Conservation (phyloP, 2,113 vertebrate genomes). For the Microtus ochrogaster region DNA sequence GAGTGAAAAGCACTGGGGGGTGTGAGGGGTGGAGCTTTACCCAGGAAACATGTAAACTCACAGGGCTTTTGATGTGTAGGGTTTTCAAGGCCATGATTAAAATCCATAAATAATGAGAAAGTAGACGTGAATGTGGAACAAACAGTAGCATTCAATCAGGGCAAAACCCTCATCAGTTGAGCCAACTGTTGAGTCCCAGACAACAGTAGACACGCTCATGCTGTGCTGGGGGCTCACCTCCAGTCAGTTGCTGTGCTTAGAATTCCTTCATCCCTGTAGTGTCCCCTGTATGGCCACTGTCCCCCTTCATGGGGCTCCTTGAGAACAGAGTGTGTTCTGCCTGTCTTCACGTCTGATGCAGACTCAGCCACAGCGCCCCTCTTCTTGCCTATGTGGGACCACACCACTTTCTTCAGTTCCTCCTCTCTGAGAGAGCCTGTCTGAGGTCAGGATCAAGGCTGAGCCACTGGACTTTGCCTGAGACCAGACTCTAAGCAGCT, state of each 20-base stretch:
- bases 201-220: background rate
- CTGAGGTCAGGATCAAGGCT: background rate
- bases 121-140: background rate
- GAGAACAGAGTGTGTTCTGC: background rate
- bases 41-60: background rate
- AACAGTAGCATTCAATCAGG: background rate
- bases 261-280: background rate
- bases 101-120: conserved; percentile 42
- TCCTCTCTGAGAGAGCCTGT: background rate
- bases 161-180: background rate
- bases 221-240: background rate
- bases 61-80: background rate
- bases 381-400: background rate
- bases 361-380: background rate
- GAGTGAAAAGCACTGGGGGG: background rate
- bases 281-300: background rate
- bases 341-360: background rate
- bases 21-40: background rate
- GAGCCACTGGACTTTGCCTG: background rate
- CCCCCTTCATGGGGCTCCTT: background rate
- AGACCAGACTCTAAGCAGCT: background rate
- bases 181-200: background rate
- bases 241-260: background rate
- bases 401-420: background rate
- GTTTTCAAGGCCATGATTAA: conserved; percentile 44